Evolutionary conservation across 2,888 invertebrate genomes (phyloP), one percentile per base, ranked within the genome.

Genomic region (Eubasilissa splendida): DNA sequence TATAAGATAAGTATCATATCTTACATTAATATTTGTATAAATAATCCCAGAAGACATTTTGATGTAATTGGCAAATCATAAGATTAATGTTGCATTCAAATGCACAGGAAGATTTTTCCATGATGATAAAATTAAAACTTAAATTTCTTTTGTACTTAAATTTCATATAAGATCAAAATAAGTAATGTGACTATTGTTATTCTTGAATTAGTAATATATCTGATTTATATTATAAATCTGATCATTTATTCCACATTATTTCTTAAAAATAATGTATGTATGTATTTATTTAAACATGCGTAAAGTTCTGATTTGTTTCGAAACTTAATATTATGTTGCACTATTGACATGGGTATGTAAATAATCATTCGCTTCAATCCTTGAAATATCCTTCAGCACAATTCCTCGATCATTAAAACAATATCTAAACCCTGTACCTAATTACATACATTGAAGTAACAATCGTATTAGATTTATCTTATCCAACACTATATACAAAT

Each of bases 361-460:
- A n/a, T 33, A 42, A 50, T 14, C 68, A 14, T 50, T 68, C 70
- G 53, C 52, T n/a, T 52, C 52, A 11, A 70, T 53, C 70, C 52
- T 70, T 50, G n/a, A 50, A 68, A 68, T 68, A 42, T 14, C 70
- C 70, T 33, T 73, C 71, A 56, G 56, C 54, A 12, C 31, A 58
- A 73, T 73, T 73, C 58, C 22, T 73, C 31, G 14, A 58, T 31
- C 71, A 65, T 63, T 76, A 65, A 76, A 76, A 76, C 63, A 82
- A 80, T 78, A 81, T 68, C 80, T 84, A 82, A 81, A 83, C 84
- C 83, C 83, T 84, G 84, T 83, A 77, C 83, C 84, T 84, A 84
- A 82, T 77, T 80, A 81, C 79, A 42, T 42, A 7, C 42, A 80
- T 79, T 73, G 66, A 76, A 75, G 79, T 82, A 78, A 80, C 71